Conservation (phyloP, 2,113 vertebrate species). For the Notarius quadriscutis region DNA sequence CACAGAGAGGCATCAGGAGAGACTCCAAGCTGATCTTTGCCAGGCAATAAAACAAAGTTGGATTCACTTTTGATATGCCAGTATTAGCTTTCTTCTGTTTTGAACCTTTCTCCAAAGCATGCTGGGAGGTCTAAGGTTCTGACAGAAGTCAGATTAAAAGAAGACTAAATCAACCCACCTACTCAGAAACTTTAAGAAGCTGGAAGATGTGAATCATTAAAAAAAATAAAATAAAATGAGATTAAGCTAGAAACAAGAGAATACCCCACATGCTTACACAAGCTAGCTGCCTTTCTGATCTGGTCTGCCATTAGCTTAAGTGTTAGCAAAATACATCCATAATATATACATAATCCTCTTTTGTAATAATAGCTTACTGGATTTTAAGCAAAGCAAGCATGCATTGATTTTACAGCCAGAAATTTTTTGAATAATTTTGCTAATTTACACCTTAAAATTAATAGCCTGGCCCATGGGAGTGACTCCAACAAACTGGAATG, state of each 20-base stretch:
- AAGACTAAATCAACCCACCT: background rate
- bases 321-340: background rate
- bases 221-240: background rate
- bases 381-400: background rate
- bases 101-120: slow-evolving; percentile 21
- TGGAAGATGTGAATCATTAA: background rate
- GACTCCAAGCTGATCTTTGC: slow-evolving; percentile 2
- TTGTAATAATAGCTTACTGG: background rate
- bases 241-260: background rate
- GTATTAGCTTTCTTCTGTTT: slow-evolving; percentile 29
- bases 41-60: slow-evolving; percentile 66
- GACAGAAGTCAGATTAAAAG: slow-evolving; percentile 1
- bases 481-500: background rate
- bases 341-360: background rate
- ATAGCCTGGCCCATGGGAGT: background rate
- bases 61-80: slow-evolving; percentile 56
- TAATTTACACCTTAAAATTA: background rate
- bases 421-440: too few relatives aligned
- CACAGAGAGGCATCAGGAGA: background rate
- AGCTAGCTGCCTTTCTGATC: background rate
- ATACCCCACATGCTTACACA: background rate
- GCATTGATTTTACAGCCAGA: background rate
- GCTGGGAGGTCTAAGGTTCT: slow-evolving; percentile 7
- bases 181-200: background rate
- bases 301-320: background rate